phyloP scores from a whole-genome alignment of 2,113 vertebrate genomes.

The Crotalus horridus region DNA sequence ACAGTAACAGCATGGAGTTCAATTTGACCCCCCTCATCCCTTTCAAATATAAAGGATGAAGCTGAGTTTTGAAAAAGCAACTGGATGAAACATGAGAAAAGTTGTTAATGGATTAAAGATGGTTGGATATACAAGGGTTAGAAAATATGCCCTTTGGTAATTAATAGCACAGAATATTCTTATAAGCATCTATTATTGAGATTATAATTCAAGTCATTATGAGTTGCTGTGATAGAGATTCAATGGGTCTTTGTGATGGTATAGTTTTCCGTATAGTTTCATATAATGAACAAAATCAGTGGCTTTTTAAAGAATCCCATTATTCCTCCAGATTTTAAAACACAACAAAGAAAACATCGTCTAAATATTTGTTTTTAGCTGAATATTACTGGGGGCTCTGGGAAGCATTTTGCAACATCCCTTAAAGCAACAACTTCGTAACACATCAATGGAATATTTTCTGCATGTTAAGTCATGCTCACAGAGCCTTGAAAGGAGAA shows the following conservation, averaged over 20 bases:
- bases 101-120: background rate
- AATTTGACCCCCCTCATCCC: background rate
- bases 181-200: background rate
- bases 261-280: background rate
- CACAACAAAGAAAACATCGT: background rate
- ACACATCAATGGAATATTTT: background rate
- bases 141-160: background rate
- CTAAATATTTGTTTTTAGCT: background rate
- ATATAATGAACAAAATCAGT: background rate
- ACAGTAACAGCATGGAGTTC: background rate
- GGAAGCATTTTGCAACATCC: background rate
- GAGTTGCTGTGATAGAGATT: background rate
- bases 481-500: background rate
- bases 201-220: background rate
- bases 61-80: background rate
- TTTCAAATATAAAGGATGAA: background rate
- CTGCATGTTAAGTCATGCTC: background rate
- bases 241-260: background rate
- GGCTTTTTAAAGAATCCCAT: background rate
- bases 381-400: background rate
- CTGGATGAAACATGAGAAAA: background rate
- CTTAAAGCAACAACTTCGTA: background rate
- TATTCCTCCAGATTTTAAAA: background rate
- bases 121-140: background rate
- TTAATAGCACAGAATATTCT: background rate